These are phyloP conservation scores for Sceloporus undulatus DNA, from an alignment of 2,113 vertebrate species.

Conservation along the genomic window DNA sequence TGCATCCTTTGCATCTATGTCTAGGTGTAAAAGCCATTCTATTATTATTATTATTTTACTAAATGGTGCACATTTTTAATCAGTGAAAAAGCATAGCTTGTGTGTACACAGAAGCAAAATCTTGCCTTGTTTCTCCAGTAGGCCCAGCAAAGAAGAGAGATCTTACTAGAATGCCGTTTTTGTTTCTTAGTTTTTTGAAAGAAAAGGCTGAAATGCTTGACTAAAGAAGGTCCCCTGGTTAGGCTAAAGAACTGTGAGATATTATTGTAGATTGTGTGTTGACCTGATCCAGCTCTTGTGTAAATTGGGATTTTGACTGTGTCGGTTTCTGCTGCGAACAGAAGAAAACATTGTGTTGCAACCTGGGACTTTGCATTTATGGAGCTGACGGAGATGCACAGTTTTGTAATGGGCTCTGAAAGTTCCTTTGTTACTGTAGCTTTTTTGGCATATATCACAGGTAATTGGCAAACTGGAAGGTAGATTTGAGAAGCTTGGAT, in stretches of 20 bases:
- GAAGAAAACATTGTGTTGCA: constrained; percentile 96
- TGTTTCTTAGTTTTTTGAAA: neutral
- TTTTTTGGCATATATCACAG: constrained; percentile 96
- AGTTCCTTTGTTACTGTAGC: constrained; percentile 96
- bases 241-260: constrained; percentile 46
- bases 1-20: constrained; percentile 33
- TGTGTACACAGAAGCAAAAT: constrained; percentile 40
- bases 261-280: constrained; percentile 70
- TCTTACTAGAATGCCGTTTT: constrained; percentile 53
- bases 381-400: constrained; percentile 94
- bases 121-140: neutral
- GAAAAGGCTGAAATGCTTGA: constrained; percentile 62
- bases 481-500: constrained; percentile 75
- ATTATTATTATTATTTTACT: neutral
- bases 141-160: neutral
- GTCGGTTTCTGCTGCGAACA: constrained; percentile 94
- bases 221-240: constrained; percentile 28
- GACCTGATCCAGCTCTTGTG: constrained; percentile 88
- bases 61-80: constrained; percentile 49
- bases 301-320: constrained; percentile 98
- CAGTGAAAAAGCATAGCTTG: neutral
- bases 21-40: constrained; percentile 50
- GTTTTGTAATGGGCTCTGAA: constrained; percentile 98
- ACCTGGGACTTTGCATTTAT: constrained; percentile 94
- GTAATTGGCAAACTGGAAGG: constrained; percentile 87